These are phyloP conservation scores for Parambassis ranga DNA, from an alignment of 2,797 vertebrate genomes.

Conservation along the genomic window DNA sequence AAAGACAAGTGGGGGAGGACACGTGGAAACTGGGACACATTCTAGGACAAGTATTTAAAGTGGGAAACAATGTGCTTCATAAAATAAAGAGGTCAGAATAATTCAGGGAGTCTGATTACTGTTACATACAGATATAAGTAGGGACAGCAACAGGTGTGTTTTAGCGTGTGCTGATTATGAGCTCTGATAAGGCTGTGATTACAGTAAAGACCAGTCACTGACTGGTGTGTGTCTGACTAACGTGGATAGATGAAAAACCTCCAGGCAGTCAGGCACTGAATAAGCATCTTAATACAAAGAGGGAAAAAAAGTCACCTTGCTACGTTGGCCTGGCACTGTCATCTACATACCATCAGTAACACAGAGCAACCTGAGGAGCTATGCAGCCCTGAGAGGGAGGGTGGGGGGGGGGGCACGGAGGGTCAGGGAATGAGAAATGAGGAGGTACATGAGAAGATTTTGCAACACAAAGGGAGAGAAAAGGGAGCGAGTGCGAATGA, in stretches of 20 bases:
- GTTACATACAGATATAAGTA: neutral
- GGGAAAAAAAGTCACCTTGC: conserved; percentile 9
- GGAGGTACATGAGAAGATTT: conserved; percentile 14
- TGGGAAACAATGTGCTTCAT: conserved; percentile 54
- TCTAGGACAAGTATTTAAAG: conserved; percentile 59
- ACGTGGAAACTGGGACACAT: conserved; percentile 57
- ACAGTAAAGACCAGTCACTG: conserved; percentile 39
- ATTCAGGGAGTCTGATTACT: neutral
- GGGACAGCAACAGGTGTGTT: conserved; percentile 12
- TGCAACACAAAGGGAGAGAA: conserved; percentile 7
- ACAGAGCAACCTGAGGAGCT: conserved; percentile 60
- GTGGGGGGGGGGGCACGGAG: neutral
- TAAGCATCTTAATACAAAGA: conserved; percentile 32
- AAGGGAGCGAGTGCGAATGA: neutral
- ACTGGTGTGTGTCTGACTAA: conserved; percentile 37
- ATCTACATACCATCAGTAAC: conserved; percentile 66
- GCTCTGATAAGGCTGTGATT: conserved; percentile 37
- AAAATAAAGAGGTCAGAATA: conserved; percentile 21
- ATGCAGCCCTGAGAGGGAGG: conserved; percentile 29
- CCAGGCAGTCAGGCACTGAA: conserved; percentile 44
- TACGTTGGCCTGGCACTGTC: conserved; percentile 36
- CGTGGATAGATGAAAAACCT: conserved; percentile 31
- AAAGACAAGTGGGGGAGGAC: conserved; percentile 35
- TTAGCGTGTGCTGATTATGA: conserved; percentile 19
- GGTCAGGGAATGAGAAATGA: conserved; percentile 3